A percentile compares a stretch with the other conserved stretches of the same genome.
Conservation (phyloP, 2,797 vertebrate genomes). For the Remorina albescens region DNA sequence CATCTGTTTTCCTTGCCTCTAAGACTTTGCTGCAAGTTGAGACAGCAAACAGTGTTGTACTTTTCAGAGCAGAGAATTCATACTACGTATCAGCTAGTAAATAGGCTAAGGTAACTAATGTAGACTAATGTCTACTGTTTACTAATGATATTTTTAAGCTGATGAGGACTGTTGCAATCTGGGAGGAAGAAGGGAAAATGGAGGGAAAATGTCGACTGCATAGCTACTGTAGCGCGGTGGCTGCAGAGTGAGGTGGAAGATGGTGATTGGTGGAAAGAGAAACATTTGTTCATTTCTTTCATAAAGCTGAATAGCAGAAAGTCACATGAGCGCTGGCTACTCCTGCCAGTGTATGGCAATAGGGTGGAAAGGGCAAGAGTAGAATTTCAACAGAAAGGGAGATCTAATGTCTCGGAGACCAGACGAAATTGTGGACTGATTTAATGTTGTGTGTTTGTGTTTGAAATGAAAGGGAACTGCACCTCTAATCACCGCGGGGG, state of each 20-base stretch:
- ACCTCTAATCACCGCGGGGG: slow-evolving; percentile 56
- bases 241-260: slow-evolving; percentile 80
- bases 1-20: slow-evolving; percentile 54
- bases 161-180: slow-evolving; percentile 8
- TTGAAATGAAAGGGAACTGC: slow-evolving; percentile 46
- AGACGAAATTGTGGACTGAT: slow-evolving; percentile 24
- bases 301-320: slow-evolving; percentile 80
- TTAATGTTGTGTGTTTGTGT: slow-evolving; percentile 48
- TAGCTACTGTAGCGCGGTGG: slow-evolving; percentile 63
- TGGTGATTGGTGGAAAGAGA: slow-evolving; percentile 83
- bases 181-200: slow-evolving; percentile 60
- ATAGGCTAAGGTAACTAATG: background rate
- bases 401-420: slow-evolving; percentile 18
- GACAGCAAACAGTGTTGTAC: slow-evolving; percentile 36
- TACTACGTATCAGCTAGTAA: background rate
- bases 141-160: slow-evolving; percentile 13
- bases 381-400: slow-evolving; percentile 37
- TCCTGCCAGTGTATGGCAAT: slow-evolving; percentile 29
- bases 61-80: slow-evolving; percentile 38
- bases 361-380: slow-evolving; percentile 49
- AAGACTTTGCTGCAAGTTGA: slow-evolving; percentile 49
- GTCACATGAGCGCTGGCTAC: slow-evolving; percentile 76
- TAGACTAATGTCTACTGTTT: no score
- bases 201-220: slow-evolving; percentile 82
- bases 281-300: slow-evolving; percentile 84